A percentile compares a stretch with the other conserved stretches of the same genome.
Evolutionary conservation across 2,888 invertebrate species (phyloP).

Genomic region (Nemoura dubitans): DNA sequence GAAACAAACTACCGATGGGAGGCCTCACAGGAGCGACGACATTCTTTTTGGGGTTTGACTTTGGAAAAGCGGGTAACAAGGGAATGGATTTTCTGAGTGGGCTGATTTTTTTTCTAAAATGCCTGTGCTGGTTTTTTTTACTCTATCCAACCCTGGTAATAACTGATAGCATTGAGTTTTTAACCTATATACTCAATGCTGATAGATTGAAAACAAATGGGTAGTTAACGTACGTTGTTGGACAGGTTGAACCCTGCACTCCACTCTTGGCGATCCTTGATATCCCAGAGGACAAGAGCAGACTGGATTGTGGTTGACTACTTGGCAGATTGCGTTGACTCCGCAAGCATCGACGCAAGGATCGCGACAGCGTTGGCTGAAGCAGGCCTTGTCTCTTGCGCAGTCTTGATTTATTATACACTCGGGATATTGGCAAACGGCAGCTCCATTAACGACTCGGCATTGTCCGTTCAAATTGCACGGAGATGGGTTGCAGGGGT

Average conservation of each 20-base stretch:
- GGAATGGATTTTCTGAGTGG: too few species aligned
- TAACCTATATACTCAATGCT: too few species aligned
- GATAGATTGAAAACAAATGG: neutral
- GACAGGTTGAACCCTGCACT: conserved; percentile 68
- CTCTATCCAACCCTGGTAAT: too few species aligned
- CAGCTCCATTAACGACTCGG: conserved; percentile 72
- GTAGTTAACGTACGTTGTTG: conserved; percentile 54
- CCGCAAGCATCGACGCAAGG: conserved; percentile 86
- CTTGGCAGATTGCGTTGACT: conserved; percentile 81
- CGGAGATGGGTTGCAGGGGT: conserved; percentile 87
- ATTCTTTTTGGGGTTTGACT: too few species aligned
- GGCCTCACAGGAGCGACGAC: too few species aligned
- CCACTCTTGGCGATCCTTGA: conserved; percentile 79
- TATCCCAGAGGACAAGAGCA: conserved; percentile 85
- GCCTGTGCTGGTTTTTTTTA: neutral
- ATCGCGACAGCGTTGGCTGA: conserved; percentile 83
- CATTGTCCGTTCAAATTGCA: conserved; percentile 86
- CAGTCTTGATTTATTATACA: conserved; percentile 91
- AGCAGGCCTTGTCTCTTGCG: conserved; percentile 81
- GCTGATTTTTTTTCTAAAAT: too few species aligned
- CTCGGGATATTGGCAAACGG: conserved; percentile 84
- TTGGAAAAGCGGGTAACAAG: too few species aligned
- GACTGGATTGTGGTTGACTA: conserved; percentile 76
- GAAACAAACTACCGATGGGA: too few species aligned
- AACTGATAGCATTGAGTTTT: too few species aligned